These are phyloP conservation scores for Neoscelio sp. DNA, from an alignment of 2,888 invertebrate genomes.

Conservation along the genomic window DNA sequence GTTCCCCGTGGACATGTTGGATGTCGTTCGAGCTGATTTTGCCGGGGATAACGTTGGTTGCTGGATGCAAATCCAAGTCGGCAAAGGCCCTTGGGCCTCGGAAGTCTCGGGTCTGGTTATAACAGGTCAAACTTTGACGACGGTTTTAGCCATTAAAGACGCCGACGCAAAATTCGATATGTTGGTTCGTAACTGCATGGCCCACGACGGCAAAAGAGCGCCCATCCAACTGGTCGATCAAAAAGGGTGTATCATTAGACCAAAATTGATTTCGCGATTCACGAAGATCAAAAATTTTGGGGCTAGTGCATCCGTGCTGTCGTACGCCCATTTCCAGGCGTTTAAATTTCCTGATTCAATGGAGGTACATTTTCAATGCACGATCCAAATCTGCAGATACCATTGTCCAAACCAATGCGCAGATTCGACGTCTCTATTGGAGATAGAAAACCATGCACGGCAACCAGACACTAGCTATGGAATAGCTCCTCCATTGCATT, in stretches of 20 bases:
- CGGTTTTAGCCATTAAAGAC: slow-evolving; percentile 97
- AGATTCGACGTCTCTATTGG: slow-evolving; percentile 84
- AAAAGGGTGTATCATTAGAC: slow-evolving; percentile 95
- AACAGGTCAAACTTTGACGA: slow-evolving; percentile 98
- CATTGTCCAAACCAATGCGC: slow-evolving; percentile 97
- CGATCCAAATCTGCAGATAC: slow-evolving; percentile 96
- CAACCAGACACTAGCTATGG: slow-evolving; percentile 88
- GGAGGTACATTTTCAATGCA: slow-evolving; percentile 98
- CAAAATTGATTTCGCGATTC: slow-evolving; percentile 96
- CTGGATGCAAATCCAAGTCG: slow-evolving; percentile 99
- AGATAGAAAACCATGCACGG: slow-evolving; percentile 83
- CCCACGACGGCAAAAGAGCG: slow-evolving; percentile 96
- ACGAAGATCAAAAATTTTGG: slow-evolving; percentile 98
- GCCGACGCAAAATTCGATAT: slow-evolving; percentile 98
- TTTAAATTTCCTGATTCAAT: slow-evolving; percentile 98
- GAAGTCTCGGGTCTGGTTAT: slow-evolving; percentile 97
- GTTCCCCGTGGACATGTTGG: slow-evolving; percentile 97
- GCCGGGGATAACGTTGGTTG: slow-evolving; percentile 98
- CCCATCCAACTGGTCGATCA: slow-evolving; percentile 97
- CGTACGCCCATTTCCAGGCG: slow-evolving; percentile 97
- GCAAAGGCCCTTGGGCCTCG: slow-evolving; percentile 97
- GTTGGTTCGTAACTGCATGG: slow-evolving; percentile 96
- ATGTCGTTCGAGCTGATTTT: slow-evolving; percentile 97
- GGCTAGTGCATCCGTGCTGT: slow-evolving; percentile 95
- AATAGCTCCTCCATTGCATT: slow-evolving; percentile 85